phyloP scores from a whole-genome alignment of 2,888 invertebrate species.

The Cosmorhoe ocellata region DNA sequence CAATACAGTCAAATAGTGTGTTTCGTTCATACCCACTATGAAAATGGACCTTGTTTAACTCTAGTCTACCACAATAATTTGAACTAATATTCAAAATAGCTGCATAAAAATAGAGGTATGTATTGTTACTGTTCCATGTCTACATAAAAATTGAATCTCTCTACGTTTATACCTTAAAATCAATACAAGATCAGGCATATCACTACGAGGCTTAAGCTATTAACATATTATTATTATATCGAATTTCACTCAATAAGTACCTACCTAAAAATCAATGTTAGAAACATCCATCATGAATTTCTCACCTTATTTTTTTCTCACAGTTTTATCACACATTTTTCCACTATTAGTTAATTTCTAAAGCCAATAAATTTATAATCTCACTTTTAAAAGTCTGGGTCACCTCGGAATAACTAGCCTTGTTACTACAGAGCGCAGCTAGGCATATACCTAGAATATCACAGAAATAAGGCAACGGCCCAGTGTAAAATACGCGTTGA shows the following conservation, averaged over 20 bases:
- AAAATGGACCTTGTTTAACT: no score
- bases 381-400: constrained; percentile 24
- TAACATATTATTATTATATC: neutral
- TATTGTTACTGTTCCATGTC: no score
- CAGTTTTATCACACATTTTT: constrained; percentile 3
- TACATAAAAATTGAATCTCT: no score
- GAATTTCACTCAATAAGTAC: constrained; percentile 4
- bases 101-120: no score
- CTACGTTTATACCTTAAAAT: no score
- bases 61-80: no score
- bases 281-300: no score
- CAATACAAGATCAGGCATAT: no score
- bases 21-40: neutral
- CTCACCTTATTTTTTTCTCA: neutral
- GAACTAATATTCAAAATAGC: no score
- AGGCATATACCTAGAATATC: constrained; percentile 4
- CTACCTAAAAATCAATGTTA: no score
- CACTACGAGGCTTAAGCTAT: no score
- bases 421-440: neutral
- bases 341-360: constrained; percentile 11
- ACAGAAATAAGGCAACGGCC: constrained; percentile 1
- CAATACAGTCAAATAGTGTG: constrained; percentile 2
- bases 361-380: constrained; percentile 17
- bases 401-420: constrained; percentile 9
- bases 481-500: neutral